Conservation (phyloP, 1,140 invertebrate genomes). For the Pogonognathellus flavescens region DNA sequence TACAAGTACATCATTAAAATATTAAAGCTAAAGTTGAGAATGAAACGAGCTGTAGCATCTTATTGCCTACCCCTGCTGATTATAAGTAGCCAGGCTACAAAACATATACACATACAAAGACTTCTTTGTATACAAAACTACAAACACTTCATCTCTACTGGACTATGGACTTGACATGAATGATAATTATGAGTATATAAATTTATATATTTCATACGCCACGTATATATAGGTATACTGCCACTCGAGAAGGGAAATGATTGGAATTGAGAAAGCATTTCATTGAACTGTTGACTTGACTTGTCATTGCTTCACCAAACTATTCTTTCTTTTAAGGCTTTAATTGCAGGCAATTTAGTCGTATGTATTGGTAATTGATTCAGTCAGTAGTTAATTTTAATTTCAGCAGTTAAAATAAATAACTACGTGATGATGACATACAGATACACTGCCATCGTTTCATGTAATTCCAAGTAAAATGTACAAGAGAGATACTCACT, state of each 20-base stretch:
- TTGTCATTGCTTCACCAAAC: neutral
- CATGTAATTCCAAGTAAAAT: too few species aligned
- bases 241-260: neutral
- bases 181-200: neutral
- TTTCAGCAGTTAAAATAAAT: too few species aligned
- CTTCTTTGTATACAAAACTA: neutral
- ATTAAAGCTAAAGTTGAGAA: too few species aligned
- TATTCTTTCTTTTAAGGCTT: neutral
- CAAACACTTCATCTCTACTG: neutral
- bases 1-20: too few species aligned
- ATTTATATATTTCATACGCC: neutral
- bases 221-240: too few species aligned
- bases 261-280: conserved; percentile 5
- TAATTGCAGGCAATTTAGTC: neutral
- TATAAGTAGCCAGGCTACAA: neutral
- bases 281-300: conserved; percentile 9
- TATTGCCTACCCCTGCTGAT: too few species aligned
- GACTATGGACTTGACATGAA: neutral
- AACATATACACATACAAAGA: neutral
- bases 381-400: neutral
- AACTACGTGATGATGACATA: too few species aligned
- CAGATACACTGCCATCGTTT: too few species aligned
- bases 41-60: too few species aligned
- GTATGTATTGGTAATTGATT: neutral
- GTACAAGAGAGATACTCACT: too few species aligned